Base-by-base conservation (phyloP, 2,797 vertebrate genomes). In the Holocentrus rufus region DNA sequence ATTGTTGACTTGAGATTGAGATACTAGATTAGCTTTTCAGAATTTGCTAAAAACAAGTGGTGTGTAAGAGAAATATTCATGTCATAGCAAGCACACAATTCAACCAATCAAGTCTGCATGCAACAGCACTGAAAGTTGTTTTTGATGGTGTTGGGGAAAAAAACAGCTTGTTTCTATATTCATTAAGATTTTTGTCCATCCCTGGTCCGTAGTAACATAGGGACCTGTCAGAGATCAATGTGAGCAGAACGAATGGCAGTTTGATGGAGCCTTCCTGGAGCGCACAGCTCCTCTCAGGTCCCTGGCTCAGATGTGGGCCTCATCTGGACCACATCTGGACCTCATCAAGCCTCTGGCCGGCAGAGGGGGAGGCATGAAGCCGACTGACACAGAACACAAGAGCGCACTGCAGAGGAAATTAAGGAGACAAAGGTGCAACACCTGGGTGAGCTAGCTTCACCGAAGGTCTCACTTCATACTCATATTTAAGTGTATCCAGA, bases 311-410 rank as follows among this genome's bases (percentile, higher is more conserved):
- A 85, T 75, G 71, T 50, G 54, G 76, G 82, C 77, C 85, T 90
- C 89, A 93, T 93, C 87, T 92, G 88, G 83, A 88, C 47, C 85
- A 89, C 91, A 92, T 92, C 89, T 92, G 90, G 90, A 77, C 79
- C 85, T 89, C 90, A 82, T 94, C 85, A 89, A 65, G 78, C 57
- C 72, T 80, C 74, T 46, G 70, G 71, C 50, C 66, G 60, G 72
- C 44, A 22, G 57, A 31, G 79, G 65, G 67, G 81, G 61, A 75
- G 79, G 77, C 23, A 69, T 86, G 84, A 85, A 90, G 81, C 55
- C 70, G 83, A 74, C 80, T 80, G 72, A 84, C 80, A 83, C 72
- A 9, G 74, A 85, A 77, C 65, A 74, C 55, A 60, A 73, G 77
- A 63, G 80, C 64, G 58, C 79, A 64, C 52, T 69, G 76, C 53